Evolutionary conservation across 2,888 invertebrate genomes (phyloP).

Genomic region (Acleris laterana): DNA sequence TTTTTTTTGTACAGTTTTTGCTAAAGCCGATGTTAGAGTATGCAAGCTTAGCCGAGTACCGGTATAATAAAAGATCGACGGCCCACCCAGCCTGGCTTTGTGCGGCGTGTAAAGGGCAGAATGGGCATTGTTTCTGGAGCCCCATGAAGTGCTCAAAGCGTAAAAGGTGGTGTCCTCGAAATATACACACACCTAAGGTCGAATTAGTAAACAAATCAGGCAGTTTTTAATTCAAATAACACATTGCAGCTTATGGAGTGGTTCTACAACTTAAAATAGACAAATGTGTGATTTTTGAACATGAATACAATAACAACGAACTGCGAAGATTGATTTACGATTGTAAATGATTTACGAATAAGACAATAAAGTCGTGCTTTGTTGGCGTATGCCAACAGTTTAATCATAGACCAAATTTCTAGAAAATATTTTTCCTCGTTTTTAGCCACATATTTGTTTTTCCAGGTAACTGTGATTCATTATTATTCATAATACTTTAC

Average conservation of each 20-base stretch:
- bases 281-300: no score
- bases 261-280: background rate
- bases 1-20: background rate
- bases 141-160: slow-evolving; percentile 51
- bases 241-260: background rate
- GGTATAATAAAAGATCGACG: slow-evolving; percentile 46
- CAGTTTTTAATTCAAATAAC: background rate
- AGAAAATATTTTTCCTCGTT: background rate
- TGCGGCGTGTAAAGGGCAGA: slow-evolving; percentile 55
- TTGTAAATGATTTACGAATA: no score
- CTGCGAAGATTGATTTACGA: no score
- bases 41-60: slow-evolving; percentile 23
- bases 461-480: slow-evolving; percentile 15
- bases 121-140: slow-evolving; percentile 59
- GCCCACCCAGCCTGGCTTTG: slow-evolving; percentile 70
- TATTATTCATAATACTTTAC: slow-evolving; percentile 15
- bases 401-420: background rate
- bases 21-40: slow-evolving; percentile 3
- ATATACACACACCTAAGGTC: slow-evolving; percentile 45
- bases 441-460: background rate
- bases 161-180: slow-evolving; percentile 60
- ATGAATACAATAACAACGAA: no score
- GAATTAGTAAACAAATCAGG: background rate
- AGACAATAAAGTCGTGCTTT: no score
- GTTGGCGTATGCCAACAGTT: no score